Base-by-base conservation (phyloP, 2,797 vertebrate species). In the Enteromius radiatus region DNA sequence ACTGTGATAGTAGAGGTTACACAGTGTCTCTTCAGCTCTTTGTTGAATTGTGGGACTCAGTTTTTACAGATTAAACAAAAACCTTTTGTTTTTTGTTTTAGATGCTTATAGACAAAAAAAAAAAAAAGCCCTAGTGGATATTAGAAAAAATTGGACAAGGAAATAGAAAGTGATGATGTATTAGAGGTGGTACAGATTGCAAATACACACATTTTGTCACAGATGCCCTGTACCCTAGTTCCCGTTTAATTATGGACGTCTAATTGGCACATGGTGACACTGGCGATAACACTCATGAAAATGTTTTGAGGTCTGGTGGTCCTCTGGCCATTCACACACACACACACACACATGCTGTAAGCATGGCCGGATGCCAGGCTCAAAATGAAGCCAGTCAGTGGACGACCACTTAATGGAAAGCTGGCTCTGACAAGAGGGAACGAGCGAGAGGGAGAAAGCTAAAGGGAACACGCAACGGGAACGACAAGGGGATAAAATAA, bases 351-450 rank as follows among this genome's bases (percentile, higher is more conserved):
- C 70, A 23, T 84, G 82, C 52, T 76, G 78, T 36, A 84, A 73
- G 70, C 47, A 76, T 87, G 93, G 94, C 92, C 78, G 80, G 11
- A 80, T n/a, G 92, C 94, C 95, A 94, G 90, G 84, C 89, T 85
- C 88, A 90, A 90, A 93, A 88, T 88, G 84, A 86, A 87, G 92
- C 94, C 93, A 95, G 89, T 87, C 89, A 94, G 94, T 94, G 94
- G 95, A 96, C 96, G 96, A 96, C 95, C 96, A 96, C 95, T 96
- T 97, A 97, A 97, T 97, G 96, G 96, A 95, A 96, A 94, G 92
- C 95, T 95, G 96, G 96, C 95, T 92, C 93, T 87, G 91, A 92
- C 28, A 47, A 86, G 82, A 86, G 68, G 43, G 71, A 82, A 78
- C 73, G 4, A 38, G 79, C 69, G 78, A 64, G 79, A 52, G 65